Evolutionary conservation across 2,888 invertebrate species (phyloP).

Genomic region (Sesia apiformis): DNA sequence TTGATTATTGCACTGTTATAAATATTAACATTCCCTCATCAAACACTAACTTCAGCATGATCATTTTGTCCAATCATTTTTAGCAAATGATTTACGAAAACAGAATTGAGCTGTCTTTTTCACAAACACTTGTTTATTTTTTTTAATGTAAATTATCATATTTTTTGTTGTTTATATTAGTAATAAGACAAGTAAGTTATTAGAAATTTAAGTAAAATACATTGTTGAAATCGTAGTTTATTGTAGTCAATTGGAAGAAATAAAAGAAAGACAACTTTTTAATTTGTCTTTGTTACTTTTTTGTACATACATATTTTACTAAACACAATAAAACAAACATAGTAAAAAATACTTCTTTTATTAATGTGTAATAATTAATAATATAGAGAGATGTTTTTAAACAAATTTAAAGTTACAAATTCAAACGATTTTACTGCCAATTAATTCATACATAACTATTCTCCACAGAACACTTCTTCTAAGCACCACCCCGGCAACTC

Average conservation of each 20-base stretch:
- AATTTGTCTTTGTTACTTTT: no score
- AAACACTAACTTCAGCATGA: no score
- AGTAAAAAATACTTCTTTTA: not conserved
- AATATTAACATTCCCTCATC: no score
- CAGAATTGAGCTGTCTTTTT: constrained; percentile 19
- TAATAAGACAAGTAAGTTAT: not conserved
- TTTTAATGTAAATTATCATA: not conserved
- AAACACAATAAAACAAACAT: no score
- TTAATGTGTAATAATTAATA: not conserved
- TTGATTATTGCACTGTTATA: no score
- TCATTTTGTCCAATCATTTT: no score
- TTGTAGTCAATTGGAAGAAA: no score
- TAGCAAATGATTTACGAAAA: no score
- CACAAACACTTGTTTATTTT: not conserved
- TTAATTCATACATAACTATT: not conserved
- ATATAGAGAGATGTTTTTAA: not conserved
- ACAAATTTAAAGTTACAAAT: not conserved
- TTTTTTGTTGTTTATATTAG: not conserved
- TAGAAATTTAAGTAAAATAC: not conserved
- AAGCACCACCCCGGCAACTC: constrained; percentile 80
- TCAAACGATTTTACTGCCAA: no score
- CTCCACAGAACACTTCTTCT: constrained; percentile 88
- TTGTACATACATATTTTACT: no score
- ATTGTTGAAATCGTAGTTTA: no score
- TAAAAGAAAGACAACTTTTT: no score